These are phyloP conservation scores for Ichneumon xanthorius DNA, from an alignment of 2,888 invertebrate genomes.

Conservation along the genomic window DNA sequence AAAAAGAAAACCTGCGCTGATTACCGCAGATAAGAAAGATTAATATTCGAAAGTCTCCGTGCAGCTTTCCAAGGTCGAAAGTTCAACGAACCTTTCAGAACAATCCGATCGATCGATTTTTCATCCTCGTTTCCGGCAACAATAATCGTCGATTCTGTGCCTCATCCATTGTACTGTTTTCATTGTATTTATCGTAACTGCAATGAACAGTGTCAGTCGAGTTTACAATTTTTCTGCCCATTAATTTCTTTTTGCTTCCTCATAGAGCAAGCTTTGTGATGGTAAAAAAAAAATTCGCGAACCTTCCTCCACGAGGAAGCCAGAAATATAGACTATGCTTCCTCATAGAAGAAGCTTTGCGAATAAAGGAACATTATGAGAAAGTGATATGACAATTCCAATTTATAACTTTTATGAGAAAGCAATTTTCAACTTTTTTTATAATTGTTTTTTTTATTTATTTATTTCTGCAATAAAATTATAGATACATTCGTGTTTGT, in stretches of 20 bases:
- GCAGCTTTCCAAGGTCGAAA: neutral
- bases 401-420: too few species aligned
- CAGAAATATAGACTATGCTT: too few species aligned
- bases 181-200: neutral
- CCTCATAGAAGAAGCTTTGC: too few species aligned
- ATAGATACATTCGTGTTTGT: neutral
- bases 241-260: neutral
- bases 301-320: too few species aligned
- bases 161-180: neutral
- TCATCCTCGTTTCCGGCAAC: neutral
- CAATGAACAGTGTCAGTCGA: neutral
- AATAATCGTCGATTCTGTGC: neutral
- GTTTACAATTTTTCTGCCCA: neutral
- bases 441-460: neutral
- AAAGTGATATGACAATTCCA: too few species aligned
- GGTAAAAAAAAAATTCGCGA: too few species aligned
- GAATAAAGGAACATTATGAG: too few species aligned
- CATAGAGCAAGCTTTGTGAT: too few species aligned
- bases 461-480: neutral
- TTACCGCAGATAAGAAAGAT: slow-evolving; percentile 37
- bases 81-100: neutral
- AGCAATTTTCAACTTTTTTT: neutral
- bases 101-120: neutral
- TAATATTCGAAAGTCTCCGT: slow-evolving; percentile 29
- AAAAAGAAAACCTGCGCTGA: too few species aligned